Evolutionary conservation across 1,140 invertebrate species (phyloP).

Genomic region (Rhyacophila brunnea): DNA sequence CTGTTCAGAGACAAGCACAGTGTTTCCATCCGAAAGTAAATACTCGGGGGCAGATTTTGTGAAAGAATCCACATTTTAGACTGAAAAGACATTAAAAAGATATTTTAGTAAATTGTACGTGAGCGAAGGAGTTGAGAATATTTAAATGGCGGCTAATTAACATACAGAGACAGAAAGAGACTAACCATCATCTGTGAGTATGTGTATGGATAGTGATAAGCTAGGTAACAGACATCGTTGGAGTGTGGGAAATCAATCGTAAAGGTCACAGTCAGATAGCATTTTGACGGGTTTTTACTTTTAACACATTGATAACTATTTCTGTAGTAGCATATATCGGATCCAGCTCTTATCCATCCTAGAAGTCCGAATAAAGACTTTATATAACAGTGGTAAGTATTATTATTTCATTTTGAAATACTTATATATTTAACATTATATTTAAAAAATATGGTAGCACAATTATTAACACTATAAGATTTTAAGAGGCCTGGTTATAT

Average conservation of each 20-base stretch:
- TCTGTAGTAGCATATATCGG: constrained; percentile 80
- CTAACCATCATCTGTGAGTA: constrained; percentile 75
- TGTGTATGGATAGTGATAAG: constrained; percentile 90
- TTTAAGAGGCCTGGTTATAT: too few relatives aligned
- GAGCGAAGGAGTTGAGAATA: too few relatives aligned
- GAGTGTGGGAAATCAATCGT: constrained; percentile 76
- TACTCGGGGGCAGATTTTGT: constrained; percentile 39
- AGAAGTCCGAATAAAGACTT: constrained; percentile 10
- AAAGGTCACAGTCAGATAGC: constrained; percentile 81
- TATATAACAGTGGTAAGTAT: too few relatives aligned
- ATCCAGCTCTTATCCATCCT: constrained; percentile 73
- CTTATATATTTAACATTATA: too few relatives aligned
- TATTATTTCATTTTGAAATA: too few relatives aligned
- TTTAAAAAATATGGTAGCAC: too few relatives aligned
- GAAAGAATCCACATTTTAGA: constrained; percentile 66
- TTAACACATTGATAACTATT: constrained; percentile 63
- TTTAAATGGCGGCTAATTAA: too few relatives aligned
- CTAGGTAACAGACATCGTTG: constrained; percentile 83
- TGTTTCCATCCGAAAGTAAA: constrained; percentile 63
- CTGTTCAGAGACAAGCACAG: constrained; percentile 73
- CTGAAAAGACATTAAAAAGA: constrained; percentile 44
- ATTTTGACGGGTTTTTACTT: constrained; percentile 53
- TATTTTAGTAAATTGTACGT: constrained; percentile 5
- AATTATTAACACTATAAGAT: too few relatives aligned
- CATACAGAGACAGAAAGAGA: constrained; percentile 21